Conservation (phyloP, 2,113 vertebrate species). For the Toxotes jaculatrix region DNA sequence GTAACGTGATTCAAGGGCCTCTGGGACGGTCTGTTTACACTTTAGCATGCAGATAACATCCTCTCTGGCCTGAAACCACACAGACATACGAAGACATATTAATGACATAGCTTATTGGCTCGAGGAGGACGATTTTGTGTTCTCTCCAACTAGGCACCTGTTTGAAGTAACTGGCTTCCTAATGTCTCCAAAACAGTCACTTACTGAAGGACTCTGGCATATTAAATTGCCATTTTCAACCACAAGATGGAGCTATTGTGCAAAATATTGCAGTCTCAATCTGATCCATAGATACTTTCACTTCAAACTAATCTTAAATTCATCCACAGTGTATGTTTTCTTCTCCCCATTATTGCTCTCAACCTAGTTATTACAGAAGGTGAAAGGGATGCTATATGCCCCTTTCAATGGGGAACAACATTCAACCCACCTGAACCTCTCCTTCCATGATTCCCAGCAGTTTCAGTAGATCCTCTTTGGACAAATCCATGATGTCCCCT, state of each 20-base stretch:
- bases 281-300: background rate
- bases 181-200: background rate
- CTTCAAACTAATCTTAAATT: constrained; percentile 1
- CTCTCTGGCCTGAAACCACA: constrained; percentile 89
- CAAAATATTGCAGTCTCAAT: constrained; percentile 11
- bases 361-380: background rate
- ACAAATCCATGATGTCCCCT: constrained; percentile 87
- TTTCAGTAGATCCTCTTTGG: constrained; percentile 92
- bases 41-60: constrained; percentile 95
- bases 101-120: background rate
- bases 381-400: background rate
- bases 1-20: constrained; percentile 90
- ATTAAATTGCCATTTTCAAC: constrained; percentile 38
- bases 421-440: constrained; percentile 90
- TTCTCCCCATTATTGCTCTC: background rate
- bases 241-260: constrained; percentile 75
- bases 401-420: background rate
- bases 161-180: background rate
- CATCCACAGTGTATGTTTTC: background rate
- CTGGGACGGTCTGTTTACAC: constrained; percentile 88
- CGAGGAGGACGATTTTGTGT: background rate
- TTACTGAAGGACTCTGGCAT: background rate
- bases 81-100: background rate
- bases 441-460: constrained; percentile 98
- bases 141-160: background rate